These are phyloP conservation scores for Tragelaphus strepsiceros DNA, from an alignment of 2,113 vertebrate genomes.

Conservation along the genomic window DNA sequence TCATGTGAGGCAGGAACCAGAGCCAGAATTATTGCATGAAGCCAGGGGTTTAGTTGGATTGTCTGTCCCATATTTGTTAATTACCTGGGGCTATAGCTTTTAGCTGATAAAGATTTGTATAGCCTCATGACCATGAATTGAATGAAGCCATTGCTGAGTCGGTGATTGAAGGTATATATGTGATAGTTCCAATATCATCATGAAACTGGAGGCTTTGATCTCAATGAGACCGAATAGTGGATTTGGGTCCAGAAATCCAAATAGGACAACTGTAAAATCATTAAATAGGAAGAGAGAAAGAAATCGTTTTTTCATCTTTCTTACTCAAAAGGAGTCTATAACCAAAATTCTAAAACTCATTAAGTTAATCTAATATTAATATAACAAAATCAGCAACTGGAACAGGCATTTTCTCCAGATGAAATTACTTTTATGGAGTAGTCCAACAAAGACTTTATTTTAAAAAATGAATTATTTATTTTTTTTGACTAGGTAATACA, in stretches of 20 bases:
- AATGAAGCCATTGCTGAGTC: neutral
- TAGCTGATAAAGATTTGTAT: neutral
- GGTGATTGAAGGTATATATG: neutral
- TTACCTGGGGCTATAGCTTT: neutral
- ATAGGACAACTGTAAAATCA: constrained; percentile 5
- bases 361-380: constrained; percentile 38
- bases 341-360: constrained; percentile 33
- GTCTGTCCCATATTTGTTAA: neutral
- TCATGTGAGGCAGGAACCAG: neutral
- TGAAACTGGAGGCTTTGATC: constrained; percentile 22
- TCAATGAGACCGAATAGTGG: neutral
- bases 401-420: constrained; percentile 61
- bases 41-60: neutral
- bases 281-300: constrained; percentile 25
- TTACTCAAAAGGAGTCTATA: constrained; percentile 18
- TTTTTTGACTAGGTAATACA: constrained; percentile 74
- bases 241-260: neutral
- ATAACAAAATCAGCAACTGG: constrained; percentile 18
- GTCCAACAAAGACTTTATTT: constrained; percentile 64
- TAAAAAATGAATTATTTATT: constrained; percentile 69
- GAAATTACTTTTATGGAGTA: constrained; percentile 67
- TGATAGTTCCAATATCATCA: neutral
- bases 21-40: neutral
- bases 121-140: constrained; percentile 14
- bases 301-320: neutral